These are phyloP conservation scores for Cheilosia soror DNA, from an alignment of 2,888 invertebrate genomes.

Conservation along the genomic window DNA sequence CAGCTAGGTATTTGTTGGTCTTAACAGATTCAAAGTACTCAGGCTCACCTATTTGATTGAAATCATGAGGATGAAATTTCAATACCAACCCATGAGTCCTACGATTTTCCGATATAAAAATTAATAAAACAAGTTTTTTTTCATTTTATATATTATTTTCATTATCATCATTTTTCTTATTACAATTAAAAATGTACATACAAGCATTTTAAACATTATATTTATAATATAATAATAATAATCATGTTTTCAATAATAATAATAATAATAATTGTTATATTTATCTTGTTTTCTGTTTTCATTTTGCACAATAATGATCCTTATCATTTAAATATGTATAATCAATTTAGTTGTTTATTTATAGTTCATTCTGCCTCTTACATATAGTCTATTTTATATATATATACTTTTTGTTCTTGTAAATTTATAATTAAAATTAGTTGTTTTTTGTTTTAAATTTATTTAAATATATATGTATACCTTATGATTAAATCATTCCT, in stretches of 20 bases:
- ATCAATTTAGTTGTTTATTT: slow-evolving; percentile 75
- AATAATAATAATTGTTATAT: slow-evolving; percentile 74
- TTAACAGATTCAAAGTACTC: too few species aligned
- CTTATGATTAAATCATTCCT: slow-evolving; percentile 74
- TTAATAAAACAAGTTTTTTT: slow-evolving; percentile 21
- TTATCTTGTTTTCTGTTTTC: slow-evolving; percentile 68
- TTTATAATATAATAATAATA: slow-evolving; percentile 76
- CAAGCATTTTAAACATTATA: slow-evolving; percentile 78
- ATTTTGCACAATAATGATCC: slow-evolving; percentile 73
- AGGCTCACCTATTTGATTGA: too few species aligned
- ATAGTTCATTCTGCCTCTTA: slow-evolving; percentile 76
- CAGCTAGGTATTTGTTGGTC: too few species aligned
- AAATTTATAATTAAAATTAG: slow-evolving; percentile 75
- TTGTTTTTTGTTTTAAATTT: slow-evolving; percentile 54
- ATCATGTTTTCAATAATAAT: slow-evolving; percentile 64
- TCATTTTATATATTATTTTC: slow-evolving; percentile 76
- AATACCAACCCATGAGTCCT: not conserved
- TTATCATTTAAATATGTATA: slow-evolving; percentile 74
- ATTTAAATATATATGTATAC: slow-evolving; percentile 70
- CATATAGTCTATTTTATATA: slow-evolving; percentile 65
- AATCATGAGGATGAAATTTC: too few species aligned
- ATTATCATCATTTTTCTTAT: slow-evolving; percentile 78
- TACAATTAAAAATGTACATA: slow-evolving; percentile 79
- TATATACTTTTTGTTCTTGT: slow-evolving; percentile 60
- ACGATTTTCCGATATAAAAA: not conserved